These are phyloP conservation scores for Sinella curviseta DNA, from an alignment of 1,140 invertebrate species.

Conservation along the genomic window DNA sequence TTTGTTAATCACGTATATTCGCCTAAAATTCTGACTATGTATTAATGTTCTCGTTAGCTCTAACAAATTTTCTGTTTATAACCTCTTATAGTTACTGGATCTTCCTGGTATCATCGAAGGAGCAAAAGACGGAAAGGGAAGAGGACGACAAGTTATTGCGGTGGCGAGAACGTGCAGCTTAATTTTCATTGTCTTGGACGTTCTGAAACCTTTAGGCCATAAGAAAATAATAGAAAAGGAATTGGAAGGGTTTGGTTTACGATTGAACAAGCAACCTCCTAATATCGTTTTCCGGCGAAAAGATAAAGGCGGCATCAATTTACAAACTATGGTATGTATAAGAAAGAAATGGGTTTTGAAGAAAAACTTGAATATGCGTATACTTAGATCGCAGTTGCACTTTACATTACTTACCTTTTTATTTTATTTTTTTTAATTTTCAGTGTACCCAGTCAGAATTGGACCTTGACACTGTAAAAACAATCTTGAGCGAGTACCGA, in stretches of 20 bases:
- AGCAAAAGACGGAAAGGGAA: slow-evolving; percentile 98
- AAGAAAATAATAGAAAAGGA: slow-evolving; percentile 96
- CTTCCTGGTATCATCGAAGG: slow-evolving; percentile 99
- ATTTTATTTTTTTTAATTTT: not conserved
- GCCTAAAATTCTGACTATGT: not conserved
- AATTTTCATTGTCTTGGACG: slow-evolving; percentile 97
- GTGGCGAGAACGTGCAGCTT: slow-evolving; percentile 97
- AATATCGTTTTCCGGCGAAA: slow-evolving; percentile 96
- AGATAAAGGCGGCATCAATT: slow-evolving; percentile 95
- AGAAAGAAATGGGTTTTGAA: not conserved
- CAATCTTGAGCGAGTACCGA: slow-evolving; percentile 95
- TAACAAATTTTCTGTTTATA: slow-evolving; percentile 36
- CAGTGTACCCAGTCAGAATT: slow-evolving; percentile 89
- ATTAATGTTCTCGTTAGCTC: too few species aligned
- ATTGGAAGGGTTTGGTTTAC: slow-evolving; percentile 96
- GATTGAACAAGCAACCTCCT: slow-evolving; percentile 95
- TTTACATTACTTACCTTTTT: slow-evolving; percentile 19
- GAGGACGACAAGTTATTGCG: slow-evolving; percentile 98
- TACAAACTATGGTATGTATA: slow-evolving; percentile 75
- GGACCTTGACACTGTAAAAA: slow-evolving; percentile 92
- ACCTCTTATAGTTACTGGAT: slow-evolving; percentile 81
- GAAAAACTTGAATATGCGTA: too few species aligned
- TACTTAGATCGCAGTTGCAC: not conserved
- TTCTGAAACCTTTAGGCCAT: slow-evolving; percentile 93
- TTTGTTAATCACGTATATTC: not conserved